Evolutionary conservation across 2,797 vertebrate genomes (phyloP), one percentile per base, ranked within the genome.

Genomic region (Diceros bicornis): DNA sequence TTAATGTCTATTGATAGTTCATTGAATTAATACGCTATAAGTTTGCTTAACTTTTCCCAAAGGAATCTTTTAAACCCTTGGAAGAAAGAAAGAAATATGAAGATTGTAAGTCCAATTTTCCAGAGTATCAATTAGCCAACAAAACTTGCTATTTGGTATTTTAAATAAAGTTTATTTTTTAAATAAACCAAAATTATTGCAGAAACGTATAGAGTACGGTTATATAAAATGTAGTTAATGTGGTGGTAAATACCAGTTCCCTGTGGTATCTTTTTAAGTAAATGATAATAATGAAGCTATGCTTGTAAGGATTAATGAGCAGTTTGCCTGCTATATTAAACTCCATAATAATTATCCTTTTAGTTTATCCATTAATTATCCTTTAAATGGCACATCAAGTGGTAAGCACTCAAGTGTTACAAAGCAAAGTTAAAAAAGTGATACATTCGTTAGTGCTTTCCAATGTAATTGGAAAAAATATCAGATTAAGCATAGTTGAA

Each of bases 311-410:
- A 98, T 98, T 99, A 98, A 98, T 98, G 97, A 98, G 97, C 97
- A 97, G 97, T 98, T 98, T 98, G 89, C 97, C 96, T 98, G 94
- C 97, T 98, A 97, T 98, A 34, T 97, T 98, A 99, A 99, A 98
- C 98, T 96, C 97, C 96, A 94, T 98, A 97, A 98, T 98, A 98
- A 98, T 99, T 98, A 98, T 98, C 74, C 95, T 98, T 98, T 98
- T 97, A 98, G 98, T 99, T 98, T 98, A 98, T 98, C 98, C 98
- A 98, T 98, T 98, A 99, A 98, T 98, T 98, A 98, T 98, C 97
- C 94, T 98, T 98, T 98, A 98, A 98, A 98, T 98, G 95, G 98
- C 97, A 98, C 96, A 97, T 98, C 96, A 97, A 98, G 89, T 95
- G 96, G 94, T 98, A 97, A 96, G 97, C 89, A 97, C 95, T 98